Conservation (phyloP, 1,140 invertebrate genomes). For the Muscidifurax raptorellus region DNA sequence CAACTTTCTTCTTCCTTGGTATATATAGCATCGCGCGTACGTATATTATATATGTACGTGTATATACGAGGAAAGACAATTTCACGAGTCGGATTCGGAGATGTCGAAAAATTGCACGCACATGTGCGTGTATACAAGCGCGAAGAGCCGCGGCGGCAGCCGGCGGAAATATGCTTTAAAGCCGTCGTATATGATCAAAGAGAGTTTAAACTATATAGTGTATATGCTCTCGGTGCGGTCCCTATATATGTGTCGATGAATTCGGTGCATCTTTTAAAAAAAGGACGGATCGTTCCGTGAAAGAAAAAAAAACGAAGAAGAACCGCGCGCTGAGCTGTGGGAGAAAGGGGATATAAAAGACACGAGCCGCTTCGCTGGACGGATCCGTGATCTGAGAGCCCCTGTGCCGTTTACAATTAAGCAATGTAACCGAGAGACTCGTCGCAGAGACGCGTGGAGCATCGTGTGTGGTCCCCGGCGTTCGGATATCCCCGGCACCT, state of each 20-base stretch:
- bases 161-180: conserved; percentile 41
- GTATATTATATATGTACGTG: not conserved
- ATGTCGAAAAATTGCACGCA: conserved; percentile 18
- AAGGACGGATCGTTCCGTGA: no score
- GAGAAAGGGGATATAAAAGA: not conserved
- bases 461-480: conserved; percentile 73
- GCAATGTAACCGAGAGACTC: conserved; percentile 76
- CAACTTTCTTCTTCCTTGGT: conserved; percentile 58
- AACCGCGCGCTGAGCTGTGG: no score
- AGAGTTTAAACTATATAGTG: no score
- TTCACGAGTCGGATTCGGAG: conserved; percentile 7
- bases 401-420: conserved; percentile 75
- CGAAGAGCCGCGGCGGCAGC: conserved; percentile 12
- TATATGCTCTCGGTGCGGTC: no score
- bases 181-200: conserved; percentile 21
- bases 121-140: not conserved
- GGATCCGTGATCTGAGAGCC: conserved; percentile 65
- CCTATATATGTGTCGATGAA: no score
- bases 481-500: conserved; percentile 66
- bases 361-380: no score
- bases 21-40: not conserved
- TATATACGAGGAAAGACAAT: not conserved
- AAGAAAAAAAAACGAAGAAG: no score
- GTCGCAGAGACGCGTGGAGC: conserved; percentile 73
- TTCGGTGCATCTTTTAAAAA: no score